Base-by-base conservation (phyloP, 1,140 invertebrate genomes). In the Trypoxylus dichotomus region DNA sequence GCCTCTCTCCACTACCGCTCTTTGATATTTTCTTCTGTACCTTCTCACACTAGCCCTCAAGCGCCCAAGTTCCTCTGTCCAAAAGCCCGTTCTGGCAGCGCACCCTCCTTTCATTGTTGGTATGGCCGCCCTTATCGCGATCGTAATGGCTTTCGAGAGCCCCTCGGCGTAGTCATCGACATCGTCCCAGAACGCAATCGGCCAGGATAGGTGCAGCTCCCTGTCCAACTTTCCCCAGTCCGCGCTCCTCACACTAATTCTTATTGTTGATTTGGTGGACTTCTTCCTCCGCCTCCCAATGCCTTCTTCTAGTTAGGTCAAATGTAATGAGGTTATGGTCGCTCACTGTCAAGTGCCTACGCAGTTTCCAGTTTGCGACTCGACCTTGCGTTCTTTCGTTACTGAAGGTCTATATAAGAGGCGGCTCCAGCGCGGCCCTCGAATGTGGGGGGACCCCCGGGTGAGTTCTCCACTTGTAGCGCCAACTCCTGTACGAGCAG, bases 241-340 rank as follows among this genome's bases (percentile, higher is more conserved):
- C 24, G 60, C 60, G 3, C 60, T 5, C 11, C 21, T 8, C 1
- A 27, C 1, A 13, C 24, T 25, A 21, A 24, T 25, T 24, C 21
- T 68, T 27, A 5, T 1, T 3, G 21, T 19, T 1, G 1, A 5
- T 21, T 0, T 8, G 7, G 60, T 29, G 13, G 13, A 5, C 19
- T 54, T 3, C 3, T 54, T 13, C 11, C 43, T 63, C 58, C 21
- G 2, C 6, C 6, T 15, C 60, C 7, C 6, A 5, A 63, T 24
- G 15, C 7, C n/a, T 43, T 54, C 6, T 6, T 58, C 21, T 43
- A 8, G 11, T 11, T 21, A 73, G 3, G 1, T 21, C 0, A 21
- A 74, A 74, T 8, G 11, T 3, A 19, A 75, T 75, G n/a, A 54
- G 6, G 24, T 75, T 75, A 21, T 75, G 74, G 21, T 75, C 74